Base-by-base conservation (phyloP, 2,113 vertebrate genomes). In the Notothenia rossii region DNA sequence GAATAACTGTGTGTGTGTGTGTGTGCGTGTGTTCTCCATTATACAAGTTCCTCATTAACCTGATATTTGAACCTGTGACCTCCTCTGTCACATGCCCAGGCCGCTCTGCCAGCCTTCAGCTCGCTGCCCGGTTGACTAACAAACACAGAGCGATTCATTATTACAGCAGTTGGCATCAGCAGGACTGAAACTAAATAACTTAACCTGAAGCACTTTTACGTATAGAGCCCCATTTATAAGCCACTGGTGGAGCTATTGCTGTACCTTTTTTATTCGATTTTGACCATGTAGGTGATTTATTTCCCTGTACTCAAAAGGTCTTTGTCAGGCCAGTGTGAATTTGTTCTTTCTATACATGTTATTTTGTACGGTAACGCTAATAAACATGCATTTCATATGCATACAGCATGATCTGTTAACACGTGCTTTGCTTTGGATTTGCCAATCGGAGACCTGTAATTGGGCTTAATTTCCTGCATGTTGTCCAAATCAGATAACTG, bases 401-500 rank as follows among this genome's bases (percentile, higher is more conserved):
- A 77, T 74, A 73, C 29, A 76, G 66, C 55, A 36, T 71, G n/a
- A 77, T 73, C 51, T 74, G 53, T 71, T 69, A 81, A 75, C 78
- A 71, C 50, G 58, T 82, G 60, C 82, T 67, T 12, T 50, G 53
- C 66, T 74, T 68, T 33, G 43, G 77, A 71, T 68, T 56, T 2
- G 5, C 60, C 58, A 49, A 50, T 77, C 63, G 60, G 55, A 64
- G 59, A 55, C 11, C 67, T 81, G 60, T 79, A 87, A 81, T 79
- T 88, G 75, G 68, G 55, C 43, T 82, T 61, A 61, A 81, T 80
- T 86, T 88, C 63, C 73, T 75, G 71, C 74, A 22, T 45, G 75
- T 54, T 77, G 72, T 84, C 84, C 86, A 86, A 79, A 90, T 91
- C 84, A 84, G 84, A 92, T 86, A 84, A 40, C 54, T 40, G 73